Conservation (phyloP, 2,888 invertebrate species). For the Pseudeuparius sepicola region DNA sequence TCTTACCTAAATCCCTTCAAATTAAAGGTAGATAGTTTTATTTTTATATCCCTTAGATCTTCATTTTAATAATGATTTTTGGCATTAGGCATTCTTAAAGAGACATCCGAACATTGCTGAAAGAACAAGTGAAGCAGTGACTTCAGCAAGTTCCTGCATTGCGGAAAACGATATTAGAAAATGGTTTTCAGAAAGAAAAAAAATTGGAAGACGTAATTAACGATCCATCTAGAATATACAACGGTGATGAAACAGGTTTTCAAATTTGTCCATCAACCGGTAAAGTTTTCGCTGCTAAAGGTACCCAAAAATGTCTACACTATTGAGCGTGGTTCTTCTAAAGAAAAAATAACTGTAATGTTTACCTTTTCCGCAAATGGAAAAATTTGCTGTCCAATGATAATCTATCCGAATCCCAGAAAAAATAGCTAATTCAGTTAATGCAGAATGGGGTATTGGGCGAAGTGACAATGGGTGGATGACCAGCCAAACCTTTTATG, state of each 20-base stretch:
- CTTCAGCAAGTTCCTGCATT: conserved; percentile 27
- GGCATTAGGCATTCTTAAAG: no score
- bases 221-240: no score
- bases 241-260: no score
- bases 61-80: no score
- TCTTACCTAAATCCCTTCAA: no score
- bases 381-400: conserved; percentile 17
- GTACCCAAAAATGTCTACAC: conserved; percentile 25
- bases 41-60: no score
- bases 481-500: conserved; percentile 28
- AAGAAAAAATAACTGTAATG: conserved; percentile 26
- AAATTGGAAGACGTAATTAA: no score
- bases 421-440: conserved; percentile 17
- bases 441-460: conserved; percentile 26
- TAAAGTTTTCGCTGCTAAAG: conserved; percentile 22
- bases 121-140: no score
- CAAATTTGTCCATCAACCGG: conserved; percentile 23
- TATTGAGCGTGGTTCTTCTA: conserved; percentile 22
- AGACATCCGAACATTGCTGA: no score
- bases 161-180: conserved; percentile 26
- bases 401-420: conserved; percentile 23
- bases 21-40: no score
- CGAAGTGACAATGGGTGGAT: conserved; percentile 30
- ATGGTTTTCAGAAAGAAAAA: conserved; percentile 26
- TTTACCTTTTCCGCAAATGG: conserved; percentile 26